Base-by-base conservation (phyloP, 2,113 vertebrate species). In the Rhegmatorhina hoffmannsi region DNA sequence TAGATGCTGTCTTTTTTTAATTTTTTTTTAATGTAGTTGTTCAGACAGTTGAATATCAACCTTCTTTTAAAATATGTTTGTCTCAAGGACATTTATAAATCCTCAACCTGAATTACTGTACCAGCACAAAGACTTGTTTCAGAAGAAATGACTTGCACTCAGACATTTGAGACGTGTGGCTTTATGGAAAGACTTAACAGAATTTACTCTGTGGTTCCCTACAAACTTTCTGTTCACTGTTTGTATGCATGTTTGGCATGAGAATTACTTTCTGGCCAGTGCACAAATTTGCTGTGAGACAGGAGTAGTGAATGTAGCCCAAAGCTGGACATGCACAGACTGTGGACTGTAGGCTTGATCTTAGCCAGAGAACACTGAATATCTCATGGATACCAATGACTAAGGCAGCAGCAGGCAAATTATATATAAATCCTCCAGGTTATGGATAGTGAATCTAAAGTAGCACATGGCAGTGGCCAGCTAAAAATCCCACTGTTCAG, bases 401-500 rank as follows among this genome's bases (percentile, higher is more conserved):
- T 24, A 34, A 74, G 60, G 28, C 47, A 84, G 76, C 92, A 96
- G 93, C 92, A 94, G 94, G 80, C 60, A 89, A 89, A 92, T 88
- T 81, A 87, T 78, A 77, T 79, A 90, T 67, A 92, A 93, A 88
- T 28, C 52, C 79, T 82, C 17, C 56, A 84, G 90, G 79, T 92
- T 90, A 93, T 4, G 7, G 73, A 67, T 44, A 93, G 40, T 82
- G 92, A 90, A 95, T 86, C 76, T 95, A 94, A 94, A 96, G 60
- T 11, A 95, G 90, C 73, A 75, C 85, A 87, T 69, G 62, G 49
- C 92, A 94, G 53, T 3, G 1, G 60, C 73, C 83, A 90, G 66
- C 36, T 96, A 95, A 80, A 92, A 87, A 95, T 95, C 76, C 86
- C 90, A 75, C 88, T 92, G 69, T 84, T 96, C 60, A 64, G 73